These are phyloP conservation scores for human DNA, from an alignment of 2,113 vertebrate genomes.

Conservation along the genomic window DNA sequence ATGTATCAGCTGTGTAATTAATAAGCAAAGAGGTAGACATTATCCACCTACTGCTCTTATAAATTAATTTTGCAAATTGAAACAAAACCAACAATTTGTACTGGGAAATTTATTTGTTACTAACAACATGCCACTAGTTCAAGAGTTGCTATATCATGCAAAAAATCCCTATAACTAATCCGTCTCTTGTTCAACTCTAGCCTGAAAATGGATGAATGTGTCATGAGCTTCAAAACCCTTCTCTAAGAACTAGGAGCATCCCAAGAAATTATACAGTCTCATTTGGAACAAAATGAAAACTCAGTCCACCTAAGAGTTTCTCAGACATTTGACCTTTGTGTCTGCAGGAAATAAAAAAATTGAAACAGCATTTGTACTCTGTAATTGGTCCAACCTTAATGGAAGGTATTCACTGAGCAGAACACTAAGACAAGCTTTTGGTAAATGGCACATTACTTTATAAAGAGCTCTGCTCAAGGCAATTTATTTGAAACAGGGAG, in stretches of 20 bases:
- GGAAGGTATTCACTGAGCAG: not conserved
- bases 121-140: not conserved
- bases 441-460: constrained; percentile 10
- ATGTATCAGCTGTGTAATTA: not conserved
- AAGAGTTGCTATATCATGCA: not conserved
- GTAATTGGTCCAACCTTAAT: constrained; percentile 15
- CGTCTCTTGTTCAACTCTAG: not conserved
- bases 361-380: not conserved
- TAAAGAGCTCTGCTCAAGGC: constrained; percentile 12
- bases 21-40: constrained; percentile 23
- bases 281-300: constrained; percentile 49
- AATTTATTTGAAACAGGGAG: constrained; percentile 29
- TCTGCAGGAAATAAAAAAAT: not conserved
- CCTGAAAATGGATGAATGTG: not conserved
- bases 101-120: constrained; percentile 21
- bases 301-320: not conserved
- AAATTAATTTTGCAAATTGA: constrained; percentile 60
- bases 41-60: not conserved
- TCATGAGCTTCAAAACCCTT: not conserved
- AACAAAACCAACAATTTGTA: constrained; percentile 13
- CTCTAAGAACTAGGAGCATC: not conserved
- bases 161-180: not conserved
- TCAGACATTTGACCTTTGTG: constrained; percentile 54
- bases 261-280: constrained; percentile 33
- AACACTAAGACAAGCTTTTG: not conserved